Base-by-base conservation (phyloP, 1,140 invertebrate genomes). In the Anoplolepis gracilipes region DNA sequence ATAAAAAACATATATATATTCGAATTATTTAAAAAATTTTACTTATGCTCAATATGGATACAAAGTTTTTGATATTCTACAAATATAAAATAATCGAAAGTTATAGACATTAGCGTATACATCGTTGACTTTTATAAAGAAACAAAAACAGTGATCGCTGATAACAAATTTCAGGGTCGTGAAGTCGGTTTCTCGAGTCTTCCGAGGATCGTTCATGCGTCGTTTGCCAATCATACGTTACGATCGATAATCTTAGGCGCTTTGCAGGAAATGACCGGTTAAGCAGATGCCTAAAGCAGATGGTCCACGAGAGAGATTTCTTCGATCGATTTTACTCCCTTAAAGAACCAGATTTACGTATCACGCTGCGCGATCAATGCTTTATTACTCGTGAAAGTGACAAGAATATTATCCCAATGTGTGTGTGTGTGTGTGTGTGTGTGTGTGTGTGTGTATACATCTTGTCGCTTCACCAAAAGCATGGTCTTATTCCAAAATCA, bases 321-420 rank as follows among this genome's bases (percentile, higher is more conserved):
- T 30, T 30, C 76, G 75, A 88, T 87, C 77, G 77, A 87, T 85
- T 90, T 85, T 73, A 88, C 49, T 85, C 64, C 62, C 73, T 75
- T 89, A 91, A 90, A 90, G 86, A 82, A 72, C 8, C 65, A 75
- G 69, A 75, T 90, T 91, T 89, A 86, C 64, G 65, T 57, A 57
- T 84, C 75, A 65, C 65, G 39, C 61, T 16, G 6, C 42, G 67
- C 53, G 33, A 55, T 22, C 33, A 67, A 0, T n/a, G 64, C 49
- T 88, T 85, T 88, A 85, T 88, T 53, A 82, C 33, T 85, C 73
- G 28, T 85, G 86, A 79, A 85, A 70, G 78, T 16, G 72, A 25
- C 61, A 28, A 59, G 76, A 69, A 55, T 49, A 42, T 72, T 67
- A 11, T 28, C 33, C 16, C 3, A 8, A 19, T 13, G 7, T 49